These are phyloP conservation scores for Lycocerus yunnanus DNA, from an alignment of 2,888 invertebrate species.

Conservation along the genomic window DNA sequence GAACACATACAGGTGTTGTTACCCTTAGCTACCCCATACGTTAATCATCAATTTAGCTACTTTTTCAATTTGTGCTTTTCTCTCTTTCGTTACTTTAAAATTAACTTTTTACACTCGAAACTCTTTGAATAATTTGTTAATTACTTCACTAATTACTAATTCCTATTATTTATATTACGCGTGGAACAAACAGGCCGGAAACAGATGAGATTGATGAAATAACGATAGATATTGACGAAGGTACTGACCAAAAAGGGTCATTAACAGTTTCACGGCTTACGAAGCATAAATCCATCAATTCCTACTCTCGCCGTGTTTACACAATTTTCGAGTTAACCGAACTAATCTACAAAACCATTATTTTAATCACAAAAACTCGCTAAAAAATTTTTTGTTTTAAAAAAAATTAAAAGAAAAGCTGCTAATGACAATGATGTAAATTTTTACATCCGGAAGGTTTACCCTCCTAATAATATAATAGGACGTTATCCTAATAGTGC, in stretches of 20 bases:
- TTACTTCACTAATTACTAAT: constrained; percentile 1
- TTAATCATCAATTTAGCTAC: neutral
- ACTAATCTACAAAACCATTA: constrained; percentile 24
- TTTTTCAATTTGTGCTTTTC: neutral
- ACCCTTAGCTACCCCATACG: neutral
- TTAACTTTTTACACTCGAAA: neutral
- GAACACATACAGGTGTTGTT: constrained; percentile 17
- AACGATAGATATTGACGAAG: constrained; percentile 27
- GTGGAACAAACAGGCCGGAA: constrained; percentile 27
- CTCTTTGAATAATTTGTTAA: neutral
- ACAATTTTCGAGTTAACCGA: constrained; percentile 16
- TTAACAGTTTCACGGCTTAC: constrained; percentile 23
- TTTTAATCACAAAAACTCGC: constrained; percentile 5
- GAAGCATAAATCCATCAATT: constrained; percentile 27
- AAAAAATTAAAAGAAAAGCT: neutral
- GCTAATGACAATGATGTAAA: neutral
- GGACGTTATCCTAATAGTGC: too few relatives aligned
- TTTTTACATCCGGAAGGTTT: neutral
- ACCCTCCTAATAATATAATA: too few relatives aligned
- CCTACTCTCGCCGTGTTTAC: constrained; percentile 18
- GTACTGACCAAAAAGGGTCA: constrained; percentile 28
- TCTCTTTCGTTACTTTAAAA: neutral
- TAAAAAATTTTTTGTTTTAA: neutral
- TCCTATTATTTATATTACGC: constrained; percentile 6
- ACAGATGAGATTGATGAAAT: constrained; percentile 26